phyloP scores from a whole-genome alignment of 2,113 vertebrate genomes.

The Casuarius casuarius region DNA sequence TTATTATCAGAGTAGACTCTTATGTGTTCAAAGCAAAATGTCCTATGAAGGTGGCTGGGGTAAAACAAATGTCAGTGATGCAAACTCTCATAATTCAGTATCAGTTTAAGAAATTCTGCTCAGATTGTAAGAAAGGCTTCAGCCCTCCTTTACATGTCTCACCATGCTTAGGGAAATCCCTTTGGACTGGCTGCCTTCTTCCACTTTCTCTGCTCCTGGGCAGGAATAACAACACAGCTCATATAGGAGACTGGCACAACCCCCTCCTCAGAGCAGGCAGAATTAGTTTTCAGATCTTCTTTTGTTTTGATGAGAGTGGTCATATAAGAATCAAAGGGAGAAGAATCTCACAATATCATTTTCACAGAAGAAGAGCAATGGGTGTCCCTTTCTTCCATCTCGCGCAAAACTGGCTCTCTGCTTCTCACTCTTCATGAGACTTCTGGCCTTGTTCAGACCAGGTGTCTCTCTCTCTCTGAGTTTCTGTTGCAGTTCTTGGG shows the following conservation, averaged over 20 bases:
- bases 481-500: background rate
- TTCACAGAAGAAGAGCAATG: background rate
- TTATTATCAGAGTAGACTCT: background rate
- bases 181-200: background rate
- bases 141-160: background rate
- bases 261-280: background rate
- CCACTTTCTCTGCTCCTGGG: background rate
- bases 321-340: background rate
- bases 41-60: background rate
- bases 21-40: background rate
- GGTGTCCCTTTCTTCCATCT: background rate
- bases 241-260: background rate
- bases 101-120: background rate
- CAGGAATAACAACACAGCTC: background rate
- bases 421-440: background rate
- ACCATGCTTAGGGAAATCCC: background rate
- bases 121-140: background rate
- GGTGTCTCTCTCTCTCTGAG: background rate
- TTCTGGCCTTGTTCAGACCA: background rate
- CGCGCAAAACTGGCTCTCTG: background rate
- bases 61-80: background rate
- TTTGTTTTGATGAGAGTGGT: background rate
- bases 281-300: background rate
- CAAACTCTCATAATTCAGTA: background rate
- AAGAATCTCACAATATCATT: background rate